Conservation (phyloP, 1,140 invertebrate genomes). For the Lutraria rhynchaena region DNA sequence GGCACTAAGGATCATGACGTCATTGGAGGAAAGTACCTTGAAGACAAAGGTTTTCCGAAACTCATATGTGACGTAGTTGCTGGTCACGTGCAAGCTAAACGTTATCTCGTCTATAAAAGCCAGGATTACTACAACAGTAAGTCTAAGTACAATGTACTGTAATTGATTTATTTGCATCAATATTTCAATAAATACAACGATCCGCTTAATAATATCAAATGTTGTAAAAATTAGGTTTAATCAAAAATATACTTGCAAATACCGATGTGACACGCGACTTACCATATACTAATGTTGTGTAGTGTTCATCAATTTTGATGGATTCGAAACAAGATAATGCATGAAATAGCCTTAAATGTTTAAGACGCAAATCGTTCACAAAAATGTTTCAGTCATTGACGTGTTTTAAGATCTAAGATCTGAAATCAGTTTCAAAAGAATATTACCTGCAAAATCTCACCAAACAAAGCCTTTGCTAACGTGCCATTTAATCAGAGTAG, state of each 20-base stretch:
- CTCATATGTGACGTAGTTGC: conserved; percentile 61
- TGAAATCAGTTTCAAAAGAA: too few species aligned
- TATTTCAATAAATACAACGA: neutral
- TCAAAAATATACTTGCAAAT: neutral
- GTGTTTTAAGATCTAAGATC: too few species aligned
- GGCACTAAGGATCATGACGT: conserved; percentile 66
- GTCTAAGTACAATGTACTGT: neutral
- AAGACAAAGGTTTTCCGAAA: conserved; percentile 59
- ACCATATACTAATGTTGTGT: too few species aligned
- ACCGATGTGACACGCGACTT: too few species aligned
- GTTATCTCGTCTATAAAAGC: conserved; percentile 70
- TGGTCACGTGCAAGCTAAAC: conserved; percentile 71
- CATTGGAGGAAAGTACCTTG: conserved; percentile 63
- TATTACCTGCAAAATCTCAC: too few species aligned
- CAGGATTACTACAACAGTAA: conserved; percentile 63
- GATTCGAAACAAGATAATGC: too few species aligned
- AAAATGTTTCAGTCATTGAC: too few species aligned
- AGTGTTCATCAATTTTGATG: too few species aligned
- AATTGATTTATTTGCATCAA: neutral
- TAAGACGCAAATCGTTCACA: too few species aligned
- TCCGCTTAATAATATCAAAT: neutral
- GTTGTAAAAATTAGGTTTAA: neutral
- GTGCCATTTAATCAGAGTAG: too few species aligned
- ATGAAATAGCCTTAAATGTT: too few species aligned
- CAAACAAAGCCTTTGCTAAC: too few species aligned